phyloP scores from a whole-genome alignment of 2,797 vertebrate genomes.

The Thamnophis elegans region DNA sequence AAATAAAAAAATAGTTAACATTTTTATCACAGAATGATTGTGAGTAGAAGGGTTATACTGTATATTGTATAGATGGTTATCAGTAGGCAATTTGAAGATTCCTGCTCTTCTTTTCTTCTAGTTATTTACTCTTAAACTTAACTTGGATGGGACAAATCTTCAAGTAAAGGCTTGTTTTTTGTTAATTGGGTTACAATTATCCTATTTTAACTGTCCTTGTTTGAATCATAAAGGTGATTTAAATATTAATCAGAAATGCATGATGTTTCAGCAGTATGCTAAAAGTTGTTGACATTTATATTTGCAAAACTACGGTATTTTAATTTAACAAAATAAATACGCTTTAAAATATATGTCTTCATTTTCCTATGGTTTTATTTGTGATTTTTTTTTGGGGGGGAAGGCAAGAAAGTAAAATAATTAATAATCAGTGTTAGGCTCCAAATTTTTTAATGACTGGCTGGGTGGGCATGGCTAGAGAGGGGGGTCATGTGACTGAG shows the following conservation, averaged over 20 bases:
- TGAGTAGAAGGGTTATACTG: not conserved
- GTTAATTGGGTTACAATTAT: not conserved
- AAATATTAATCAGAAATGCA: not conserved
- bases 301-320: not conserved
- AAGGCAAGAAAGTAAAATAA: not conserved
- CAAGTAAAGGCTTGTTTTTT: not conserved
- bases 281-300: not conserved
- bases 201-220: not conserved
- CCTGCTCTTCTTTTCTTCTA: not conserved
- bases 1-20: not conserved
- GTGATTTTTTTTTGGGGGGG: rapidly evolving
- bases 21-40: not conserved
- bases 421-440: not conserved
- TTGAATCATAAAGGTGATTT: not conserved
- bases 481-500: no score
- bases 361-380: not conserved
- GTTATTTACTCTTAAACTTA: not conserved
- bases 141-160: not conserved
- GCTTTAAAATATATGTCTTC: not conserved
- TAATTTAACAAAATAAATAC: not conserved
- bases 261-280: not conserved
- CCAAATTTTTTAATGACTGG: no score
- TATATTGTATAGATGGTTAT: not conserved
- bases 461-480: no score
- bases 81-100: not conserved